Base-by-base conservation (phyloP, 2,797 vertebrate species). In the Mallotus villosus region DNA sequence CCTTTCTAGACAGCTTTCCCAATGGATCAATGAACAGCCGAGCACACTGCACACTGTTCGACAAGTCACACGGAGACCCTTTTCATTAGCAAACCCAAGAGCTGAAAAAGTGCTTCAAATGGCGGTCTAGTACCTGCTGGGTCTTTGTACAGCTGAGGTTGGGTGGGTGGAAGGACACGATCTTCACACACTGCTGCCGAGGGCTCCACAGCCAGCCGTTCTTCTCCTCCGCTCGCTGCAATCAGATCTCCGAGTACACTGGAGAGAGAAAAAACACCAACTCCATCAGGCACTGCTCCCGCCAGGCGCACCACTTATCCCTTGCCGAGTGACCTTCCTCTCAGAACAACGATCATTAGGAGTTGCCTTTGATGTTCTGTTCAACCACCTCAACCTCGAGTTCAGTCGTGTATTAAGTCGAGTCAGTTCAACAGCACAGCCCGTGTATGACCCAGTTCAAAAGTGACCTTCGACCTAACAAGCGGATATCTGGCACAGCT, bases 171-270 rank as follows among this genome's bases (percentile, higher is more conserved):
- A 96, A 95, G 72, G 91, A 95, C 59, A 93, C 76, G 59, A 99
- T 84, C 73, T 93, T 89, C 86, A 97, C 90, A 58, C 97, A 99
- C 29, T 92, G 83, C 74, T 94, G 91, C 51, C 58, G 81, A 8
- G 95, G 94, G 89, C 97, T 98, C 96, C 96, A 99, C 22, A 99
- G 87, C 97, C 97, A 99, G 75, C 95, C 94, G 71, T 95, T 94
- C 58, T 90, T 90, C 85, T 95, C 93, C 77, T 91, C 89, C 0
- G 97, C 95, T 77, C 94, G 88, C 2, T 86, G 88, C 97, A 99
- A 75, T 96, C 93, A 0, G 91, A 90, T 84, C 91, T 95, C 90
- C 94, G 95, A 80, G 95, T 95, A 72, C 97, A 99, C 76, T 99
- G 87, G n/a, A n/a, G 78, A 86, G 67, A 73, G 70, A 72, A 34